Evolutionary conservation across 1,140 invertebrate species (phyloP), one percentile per base, ranked within the genome.

Genomic region (Pseudomyrmex sp.): DNA sequence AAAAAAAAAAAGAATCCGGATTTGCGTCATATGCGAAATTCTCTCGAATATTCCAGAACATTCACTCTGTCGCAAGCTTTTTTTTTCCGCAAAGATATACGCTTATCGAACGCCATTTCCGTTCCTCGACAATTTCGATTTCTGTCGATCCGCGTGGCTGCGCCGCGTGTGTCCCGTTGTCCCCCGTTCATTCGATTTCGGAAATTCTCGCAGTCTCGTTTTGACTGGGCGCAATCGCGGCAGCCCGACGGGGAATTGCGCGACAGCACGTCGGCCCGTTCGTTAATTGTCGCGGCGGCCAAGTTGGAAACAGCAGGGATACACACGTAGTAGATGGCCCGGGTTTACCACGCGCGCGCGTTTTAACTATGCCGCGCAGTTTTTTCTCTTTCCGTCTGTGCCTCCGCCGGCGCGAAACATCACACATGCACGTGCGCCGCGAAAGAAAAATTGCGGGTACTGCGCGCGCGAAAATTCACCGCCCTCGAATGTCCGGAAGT

Each of bases 251-350:
- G 61, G 54, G 76, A 82, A 63, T 75, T 56, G 69, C 12, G 69
- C n/a, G 69, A 75, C 70, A 85, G 70, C 50, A n/a, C 46, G 62
- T 46, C 56, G 63, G 46, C 8, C 72, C 83, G 82, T 70, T 86
- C 77, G 54, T 86, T 73, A 73, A 86, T 86, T 65, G 76, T 73
- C 50, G 56, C 48, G 50, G 79, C 54, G 35, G 79, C 62, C 13
- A 76, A 62, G 72, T 62, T 72, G 79, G 59, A 83, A 86, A 76
- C 26, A 80, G 61, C 65, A 66, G 35, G 59, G 59, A 26, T 35
- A 35, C 65, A 59, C 54, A 59, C 61, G 69, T 52, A 63, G 62
- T 73, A 72, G 58, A 70, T 85, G 50, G 70, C 18, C 20, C 10
- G 66, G 46, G 54, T 66, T 80, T 80, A 70, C 76, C 74, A 52